These are phyloP conservation scores for Calidris pygmaea DNA, from an alignment of 2,113 vertebrate genomes.

Conservation along the genomic window DNA sequence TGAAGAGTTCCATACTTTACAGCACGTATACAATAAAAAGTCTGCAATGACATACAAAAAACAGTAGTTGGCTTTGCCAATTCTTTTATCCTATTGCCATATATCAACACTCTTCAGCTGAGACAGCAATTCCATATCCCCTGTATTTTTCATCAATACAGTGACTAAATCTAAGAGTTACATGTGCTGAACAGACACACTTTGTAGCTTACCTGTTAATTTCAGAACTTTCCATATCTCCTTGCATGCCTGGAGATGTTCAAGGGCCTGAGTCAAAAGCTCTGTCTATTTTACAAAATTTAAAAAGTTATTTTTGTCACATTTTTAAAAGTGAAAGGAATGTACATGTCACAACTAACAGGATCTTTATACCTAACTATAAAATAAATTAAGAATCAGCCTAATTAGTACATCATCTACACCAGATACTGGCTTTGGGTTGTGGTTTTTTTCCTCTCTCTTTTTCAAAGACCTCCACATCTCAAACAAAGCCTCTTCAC, in stretches of 20 bases:
- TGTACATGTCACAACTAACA: not conserved
- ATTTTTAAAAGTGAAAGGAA: not conserved
- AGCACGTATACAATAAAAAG: not conserved
- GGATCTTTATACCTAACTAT: not conserved
- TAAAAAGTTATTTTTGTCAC: not conserved
- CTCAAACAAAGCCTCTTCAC: not conserved
- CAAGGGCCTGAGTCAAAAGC: constrained; percentile 78
- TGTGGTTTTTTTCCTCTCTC: too few relatives aligned
- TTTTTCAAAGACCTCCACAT: not conserved
- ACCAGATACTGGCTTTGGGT: not conserved
- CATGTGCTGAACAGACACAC: not conserved
- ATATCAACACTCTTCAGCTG: not conserved
- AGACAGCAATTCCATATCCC: not conserved
- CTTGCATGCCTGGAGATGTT: constrained; percentile 82
- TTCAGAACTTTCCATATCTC: constrained; percentile 85
- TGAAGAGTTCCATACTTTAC: not conserved
- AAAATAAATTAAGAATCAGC: not conserved
- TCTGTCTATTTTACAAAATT: constrained; percentile 69
- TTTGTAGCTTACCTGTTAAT: constrained; percentile 78
- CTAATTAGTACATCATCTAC: not conserved
- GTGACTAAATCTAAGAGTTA: not conserved
- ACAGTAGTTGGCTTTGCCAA: not conserved
- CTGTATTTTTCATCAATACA: not conserved
- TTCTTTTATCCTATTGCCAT: not conserved
- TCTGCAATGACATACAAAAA: not conserved